These are phyloP conservation scores for Gorsachius goisagi DNA, from an alignment of 2,113 vertebrate genomes.

Conservation along the genomic window DNA sequence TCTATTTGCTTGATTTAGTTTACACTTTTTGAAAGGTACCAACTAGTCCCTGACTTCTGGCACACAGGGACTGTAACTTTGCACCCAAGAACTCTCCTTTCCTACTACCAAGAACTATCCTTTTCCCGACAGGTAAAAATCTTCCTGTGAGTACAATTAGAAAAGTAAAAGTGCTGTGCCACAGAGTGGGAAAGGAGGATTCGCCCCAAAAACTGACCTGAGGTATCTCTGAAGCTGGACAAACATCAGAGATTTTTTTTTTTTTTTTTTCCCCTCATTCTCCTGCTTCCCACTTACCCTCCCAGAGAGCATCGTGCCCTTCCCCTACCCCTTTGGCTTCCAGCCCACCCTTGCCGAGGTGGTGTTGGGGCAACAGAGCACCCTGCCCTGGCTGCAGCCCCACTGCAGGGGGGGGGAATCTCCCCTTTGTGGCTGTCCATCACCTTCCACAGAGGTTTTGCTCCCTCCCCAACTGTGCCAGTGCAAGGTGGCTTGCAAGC, in stretches of 20 bases:
- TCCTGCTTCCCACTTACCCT: neutral
- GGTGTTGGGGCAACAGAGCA: too few relatives aligned
- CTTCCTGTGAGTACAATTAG: neutral
- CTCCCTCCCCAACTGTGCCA: neutral
- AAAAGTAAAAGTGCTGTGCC: neutral
- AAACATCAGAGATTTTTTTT: neutral
- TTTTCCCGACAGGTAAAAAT: neutral
- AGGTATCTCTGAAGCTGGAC: neutral
- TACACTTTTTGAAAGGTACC: neutral
- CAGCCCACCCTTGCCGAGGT: neutral
- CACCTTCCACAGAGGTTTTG: neutral
- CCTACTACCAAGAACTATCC: neutral
- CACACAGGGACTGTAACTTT: neutral
- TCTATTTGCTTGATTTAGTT: neutral
- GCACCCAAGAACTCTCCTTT: neutral
- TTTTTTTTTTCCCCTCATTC: neutral
- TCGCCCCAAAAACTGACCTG: neutral
- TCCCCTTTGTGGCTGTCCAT: neutral
- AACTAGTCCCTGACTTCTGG: neutral
- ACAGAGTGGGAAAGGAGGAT: neutral
- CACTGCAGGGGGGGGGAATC: neutral
- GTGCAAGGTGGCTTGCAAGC: neutral
- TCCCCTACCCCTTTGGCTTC: too few relatives aligned
- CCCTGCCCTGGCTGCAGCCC: neutral
- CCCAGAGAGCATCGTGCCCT: rapidly evolving